Percentiles rank a stretch among this genome's conserved stretches.
Conservation (phyloP, 2,113 vertebrate species). For the Hydropotes inermis region DNA sequence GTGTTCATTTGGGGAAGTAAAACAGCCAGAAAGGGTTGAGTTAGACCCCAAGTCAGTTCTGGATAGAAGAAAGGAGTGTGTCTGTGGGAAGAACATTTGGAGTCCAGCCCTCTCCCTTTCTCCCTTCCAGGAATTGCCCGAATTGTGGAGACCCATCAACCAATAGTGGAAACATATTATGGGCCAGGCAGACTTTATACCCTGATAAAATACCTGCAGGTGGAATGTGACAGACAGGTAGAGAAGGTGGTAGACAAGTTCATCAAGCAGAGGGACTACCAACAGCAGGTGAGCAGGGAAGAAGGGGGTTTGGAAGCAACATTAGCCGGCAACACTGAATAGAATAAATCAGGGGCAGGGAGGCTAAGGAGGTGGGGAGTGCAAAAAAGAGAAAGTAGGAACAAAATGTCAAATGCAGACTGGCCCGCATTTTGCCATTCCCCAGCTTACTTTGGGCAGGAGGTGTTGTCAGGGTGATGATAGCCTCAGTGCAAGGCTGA, state of each 20-base stretch:
- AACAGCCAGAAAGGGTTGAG: background rate
- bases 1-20: background rate
- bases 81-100: background rate
- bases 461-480: background rate
- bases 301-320: background rate
- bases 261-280: constrained; percentile 93
- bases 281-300: constrained; percentile 87
- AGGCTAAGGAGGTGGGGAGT: background rate
- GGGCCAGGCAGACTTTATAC: constrained; percentile 93
- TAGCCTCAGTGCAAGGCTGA: background rate
- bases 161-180: constrained; percentile 97
- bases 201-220: constrained; percentile 94
- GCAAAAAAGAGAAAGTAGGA: background rate
- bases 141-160: constrained; percentile 96
- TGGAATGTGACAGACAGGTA: constrained; percentile 93
- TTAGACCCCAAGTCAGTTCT: background rate
- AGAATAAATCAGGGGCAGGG: background rate
- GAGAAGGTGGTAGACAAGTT: constrained; percentile 97
- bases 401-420: background rate
- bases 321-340: background rate
- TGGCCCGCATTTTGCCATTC: background rate
- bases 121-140: constrained; percentile 91
- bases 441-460: background rate
- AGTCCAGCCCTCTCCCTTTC: background rate
- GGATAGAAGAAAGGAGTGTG: background rate